Conservation (phyloP, 2,888 invertebrate species). For the Beris chalybata region DNA sequence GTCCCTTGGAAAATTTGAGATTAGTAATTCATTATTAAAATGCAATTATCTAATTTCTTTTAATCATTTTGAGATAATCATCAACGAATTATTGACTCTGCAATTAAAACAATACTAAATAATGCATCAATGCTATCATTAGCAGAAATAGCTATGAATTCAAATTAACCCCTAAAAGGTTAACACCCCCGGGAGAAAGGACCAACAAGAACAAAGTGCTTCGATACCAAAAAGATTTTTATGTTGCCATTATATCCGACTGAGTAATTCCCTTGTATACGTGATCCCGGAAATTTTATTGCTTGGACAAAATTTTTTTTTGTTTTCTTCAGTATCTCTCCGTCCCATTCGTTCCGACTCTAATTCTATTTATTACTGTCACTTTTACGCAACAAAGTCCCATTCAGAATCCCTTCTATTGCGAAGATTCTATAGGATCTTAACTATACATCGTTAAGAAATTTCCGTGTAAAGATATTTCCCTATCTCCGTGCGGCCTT, state of each 20-base stretch:
- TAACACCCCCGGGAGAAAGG: conserved; percentile 19
- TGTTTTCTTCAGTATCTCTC: conserved; percentile 6
- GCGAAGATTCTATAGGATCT: neutral
- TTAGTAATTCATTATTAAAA: too few relatives aligned
- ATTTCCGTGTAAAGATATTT: conserved; percentile 17
- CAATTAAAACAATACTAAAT: too few relatives aligned
- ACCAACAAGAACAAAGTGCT: conserved; percentile 23
- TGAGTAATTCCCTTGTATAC: conserved; percentile 40
- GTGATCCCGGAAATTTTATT: conserved; percentile 39
- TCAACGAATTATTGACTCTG: too few relatives aligned
- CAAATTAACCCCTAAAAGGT: conserved; percentile 24
- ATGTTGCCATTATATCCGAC: conserved; percentile 38
- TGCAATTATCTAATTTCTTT: too few relatives aligned
- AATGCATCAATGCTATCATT: too few relatives aligned
- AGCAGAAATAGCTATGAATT: conserved; percentile 18
- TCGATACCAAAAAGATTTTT: conserved; percentile 36
- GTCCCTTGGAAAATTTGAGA: too few relatives aligned
- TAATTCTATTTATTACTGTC: conserved; percentile 14
- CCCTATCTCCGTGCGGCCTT: conserved; percentile 5
- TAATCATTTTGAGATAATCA: too few relatives aligned
- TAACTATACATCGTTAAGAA: neutral
- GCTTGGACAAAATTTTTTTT: conserved; percentile 36
- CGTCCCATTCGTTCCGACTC: conserved; percentile 4
- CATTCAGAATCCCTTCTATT: neutral
- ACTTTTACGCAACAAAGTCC: conserved; percentile 3